Evolutionary conservation across 2,888 invertebrate species (phyloP).

Genomic region (Drosophila formosana): DNA sequence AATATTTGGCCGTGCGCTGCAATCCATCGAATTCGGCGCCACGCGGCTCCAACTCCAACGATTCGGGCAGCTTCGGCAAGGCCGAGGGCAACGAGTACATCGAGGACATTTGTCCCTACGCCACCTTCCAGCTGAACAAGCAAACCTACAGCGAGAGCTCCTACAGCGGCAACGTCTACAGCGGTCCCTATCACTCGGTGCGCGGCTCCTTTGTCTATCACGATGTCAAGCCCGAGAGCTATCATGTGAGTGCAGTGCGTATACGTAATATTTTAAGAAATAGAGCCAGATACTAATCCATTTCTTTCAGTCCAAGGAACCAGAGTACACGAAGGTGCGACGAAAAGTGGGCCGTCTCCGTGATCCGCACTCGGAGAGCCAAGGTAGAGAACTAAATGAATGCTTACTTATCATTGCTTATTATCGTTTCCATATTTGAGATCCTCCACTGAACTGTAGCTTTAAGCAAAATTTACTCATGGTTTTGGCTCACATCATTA

Average conservation of each 20-base stretch:
- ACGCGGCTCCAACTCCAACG: slow-evolving; percentile 85
- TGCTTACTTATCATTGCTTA: slow-evolving; percentile 57
- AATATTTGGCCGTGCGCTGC: slow-evolving; percentile 90
- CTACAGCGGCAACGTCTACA: slow-evolving; percentile 95
- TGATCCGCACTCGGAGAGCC: slow-evolving; percentile 93
- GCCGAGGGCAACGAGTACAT: slow-evolving; percentile 90
- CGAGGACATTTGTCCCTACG: slow-evolving; percentile 97
- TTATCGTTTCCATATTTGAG: slow-evolving; percentile 20
- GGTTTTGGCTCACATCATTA: slow-evolving; percentile 43
- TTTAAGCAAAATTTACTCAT: slow-evolving; percentile 75
- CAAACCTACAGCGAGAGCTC: slow-evolving; percentile 95
- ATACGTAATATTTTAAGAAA: not conserved
- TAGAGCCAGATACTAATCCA: not conserved
- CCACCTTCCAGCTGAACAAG: slow-evolving; percentile 95
- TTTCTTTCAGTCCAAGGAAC: slow-evolving; percentile 87
- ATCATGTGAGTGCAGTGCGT: slow-evolving; percentile 80
- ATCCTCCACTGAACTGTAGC: slow-evolving; percentile 41
- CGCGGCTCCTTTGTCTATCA: slow-evolving; percentile 95
- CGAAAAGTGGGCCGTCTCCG: slow-evolving; percentile 92
- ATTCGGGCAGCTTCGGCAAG: slow-evolving; percentile 87
- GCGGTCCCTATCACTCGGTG: slow-evolving; percentile 94
- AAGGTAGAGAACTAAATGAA: slow-evolving; percentile 87
- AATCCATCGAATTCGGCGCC: slow-evolving; percentile 86
- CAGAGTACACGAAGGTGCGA: slow-evolving; percentile 93
- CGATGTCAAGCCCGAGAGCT: slow-evolving; percentile 90